These are phyloP conservation scores for Torymus auratus DNA, from an alignment of 2,888 invertebrate genomes.

Conservation along the genomic window DNA sequence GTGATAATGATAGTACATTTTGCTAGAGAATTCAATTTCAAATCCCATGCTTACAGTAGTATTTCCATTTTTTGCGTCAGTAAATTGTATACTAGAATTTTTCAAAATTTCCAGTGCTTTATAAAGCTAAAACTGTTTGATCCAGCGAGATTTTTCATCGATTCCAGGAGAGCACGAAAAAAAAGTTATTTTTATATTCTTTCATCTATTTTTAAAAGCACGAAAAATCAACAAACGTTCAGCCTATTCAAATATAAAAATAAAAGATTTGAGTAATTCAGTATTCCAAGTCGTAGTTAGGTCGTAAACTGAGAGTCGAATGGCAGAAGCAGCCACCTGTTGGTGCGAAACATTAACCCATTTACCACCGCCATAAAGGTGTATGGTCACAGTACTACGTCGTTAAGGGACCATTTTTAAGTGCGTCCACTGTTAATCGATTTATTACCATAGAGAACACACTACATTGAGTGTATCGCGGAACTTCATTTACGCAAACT, in stretches of 20 bases:
- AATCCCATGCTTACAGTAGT: too few relatives aligned
- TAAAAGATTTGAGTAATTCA: conserved; percentile 58
- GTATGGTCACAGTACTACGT: conserved; percentile 65
- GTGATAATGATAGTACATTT: too few relatives aligned
- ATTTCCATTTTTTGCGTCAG: too few relatives aligned
- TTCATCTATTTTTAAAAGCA: not conserved
- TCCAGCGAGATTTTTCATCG: too few relatives aligned
- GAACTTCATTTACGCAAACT: not conserved
- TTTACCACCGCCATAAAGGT: conserved; percentile 73
- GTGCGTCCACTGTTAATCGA: conserved; percentile 52
- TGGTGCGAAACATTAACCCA: conserved; percentile 75
- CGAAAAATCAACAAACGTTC: conserved; percentile 7
- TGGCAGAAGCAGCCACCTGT: conserved; percentile 73
- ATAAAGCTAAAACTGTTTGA: too few relatives aligned
- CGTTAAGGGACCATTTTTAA: conserved; percentile 61
- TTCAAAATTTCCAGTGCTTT: too few relatives aligned
- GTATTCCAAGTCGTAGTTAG: conserved; percentile 70
- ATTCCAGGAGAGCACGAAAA: too few relatives aligned
- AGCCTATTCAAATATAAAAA: conserved; percentile 48
- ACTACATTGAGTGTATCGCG: not conserved
- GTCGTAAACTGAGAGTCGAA: conserved; percentile 72
- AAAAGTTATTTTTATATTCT: too few relatives aligned
- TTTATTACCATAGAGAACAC: conserved; percentile 42
- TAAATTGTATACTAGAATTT: too few relatives aligned
- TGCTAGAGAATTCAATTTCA: too few relatives aligned